Evolutionary conservation across 2,888 invertebrate genomes (phyloP), one percentile per base, ranked within the genome.

Genomic region (Leucania comma): DNA sequence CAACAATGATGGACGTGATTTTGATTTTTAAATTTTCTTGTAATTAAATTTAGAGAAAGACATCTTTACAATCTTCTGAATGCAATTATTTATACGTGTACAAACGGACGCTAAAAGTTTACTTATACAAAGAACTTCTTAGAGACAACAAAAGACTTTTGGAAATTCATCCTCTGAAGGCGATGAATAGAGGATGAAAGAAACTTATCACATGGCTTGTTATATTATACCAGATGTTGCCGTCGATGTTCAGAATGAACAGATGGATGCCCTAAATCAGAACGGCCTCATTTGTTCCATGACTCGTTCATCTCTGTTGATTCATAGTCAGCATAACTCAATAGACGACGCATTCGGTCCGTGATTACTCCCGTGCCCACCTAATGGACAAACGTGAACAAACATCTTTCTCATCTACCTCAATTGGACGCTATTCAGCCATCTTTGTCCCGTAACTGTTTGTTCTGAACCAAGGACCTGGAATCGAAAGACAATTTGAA

Each of bases 341-440:
- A 66, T 79, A 66, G 57, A 53, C 12, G 35, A 48, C 63, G 54
- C 58, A 48, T 60, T 61, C 50, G 35, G 32, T 58, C 22, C 46
- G 35, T 67, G 75, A 76, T 67, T 62, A 74, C 74, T 61, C 48
- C 32, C 53, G 57, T 53, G 35, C 74, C 38, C 48, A 53, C 14
- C 48, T 61, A 74, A 62, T 53, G 22, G 72, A 42, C 53, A 26
- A 58, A 73, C 75, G 79, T 63, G 53, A 80, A 53, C 68, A 76
- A 80, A 75, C 54, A 76, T 74, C 53, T 75, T 50, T 75, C 54
- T 73, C 68, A 80, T 74, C 67, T 53, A 51, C 38, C 42, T 60
- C 57, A 67, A 75, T 75, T 64, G 53, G 22, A 59, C 54, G 26
- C 42, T 54, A 78, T 75, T 59, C 50, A 29, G n/a, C 26, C 42